Evolutionary conservation across 1,140 invertebrate species (phyloP).

Genomic region (Scaptomyza montana): DNA sequence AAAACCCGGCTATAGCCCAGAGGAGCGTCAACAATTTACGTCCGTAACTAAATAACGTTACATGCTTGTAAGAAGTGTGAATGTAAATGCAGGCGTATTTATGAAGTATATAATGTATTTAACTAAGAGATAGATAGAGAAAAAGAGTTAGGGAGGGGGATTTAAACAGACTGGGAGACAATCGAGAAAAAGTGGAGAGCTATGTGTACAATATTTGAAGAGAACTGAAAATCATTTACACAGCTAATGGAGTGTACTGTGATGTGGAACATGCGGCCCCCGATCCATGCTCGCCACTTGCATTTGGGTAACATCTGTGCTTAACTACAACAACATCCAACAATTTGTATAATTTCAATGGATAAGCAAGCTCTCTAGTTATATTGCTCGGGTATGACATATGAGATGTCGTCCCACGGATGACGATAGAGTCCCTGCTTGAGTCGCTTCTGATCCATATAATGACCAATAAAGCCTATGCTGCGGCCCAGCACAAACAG

Average conservation of each 20-base stretch:
- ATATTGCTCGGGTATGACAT: conserved; percentile 89
- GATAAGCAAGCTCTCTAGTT: conserved; percentile 68
- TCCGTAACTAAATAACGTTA: conserved; percentile 63
- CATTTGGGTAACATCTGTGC: conserved; percentile 66
- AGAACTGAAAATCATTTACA: conserved; percentile 45
- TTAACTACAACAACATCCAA: conserved; percentile 81
- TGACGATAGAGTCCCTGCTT: conserved; percentile 99
- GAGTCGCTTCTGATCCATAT: conserved; percentile 98
- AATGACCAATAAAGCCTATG: conserved; percentile 99
- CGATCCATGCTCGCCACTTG: conserved; percentile 60
- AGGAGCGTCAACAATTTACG: conserved; percentile 37
- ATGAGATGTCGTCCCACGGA: conserved; percentile 99
- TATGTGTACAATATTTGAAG: conserved; percentile 1
- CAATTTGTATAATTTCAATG: conserved; percentile 67
- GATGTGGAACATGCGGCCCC: conserved; percentile 35
- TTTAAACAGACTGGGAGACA: conserved; percentile 22
- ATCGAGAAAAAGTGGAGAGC: conserved; percentile 26
- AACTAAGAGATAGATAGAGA: conserved; percentile 43
- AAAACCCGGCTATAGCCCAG: conserved; percentile 43
- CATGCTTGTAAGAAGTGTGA: conserved; percentile 35
- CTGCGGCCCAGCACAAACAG: conserved; percentile 98
- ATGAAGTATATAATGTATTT: conserved; percentile 46
- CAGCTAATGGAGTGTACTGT: conserved; percentile 63
- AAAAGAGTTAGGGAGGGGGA: conserved; percentile 7
- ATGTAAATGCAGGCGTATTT: conserved; percentile 67